A percentile compares a stretch with the other conserved stretches of the same genome.
These are phyloP conservation scores for Pegea sp. DNA, from an alignment of 23 tunicate genomes.

Conservation along the genomic window DNA sequence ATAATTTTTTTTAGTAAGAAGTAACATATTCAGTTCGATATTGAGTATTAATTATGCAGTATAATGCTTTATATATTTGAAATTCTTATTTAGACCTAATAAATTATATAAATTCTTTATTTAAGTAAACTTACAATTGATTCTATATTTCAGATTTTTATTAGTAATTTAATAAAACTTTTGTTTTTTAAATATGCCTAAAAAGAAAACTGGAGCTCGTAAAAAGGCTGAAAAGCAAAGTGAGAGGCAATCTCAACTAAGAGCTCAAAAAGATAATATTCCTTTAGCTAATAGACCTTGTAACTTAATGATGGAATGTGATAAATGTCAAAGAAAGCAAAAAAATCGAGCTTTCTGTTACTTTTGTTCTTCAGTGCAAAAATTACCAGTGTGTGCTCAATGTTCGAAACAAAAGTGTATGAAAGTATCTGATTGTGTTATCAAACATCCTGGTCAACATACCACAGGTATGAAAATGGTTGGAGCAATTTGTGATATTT, in stretches of 20 bases:
- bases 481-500: constrained; percentile 90
- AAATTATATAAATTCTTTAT: too few relatives aligned
- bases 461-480: constrained; percentile 66
- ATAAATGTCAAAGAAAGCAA: constrained; percentile 51
- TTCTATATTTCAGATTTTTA: too few relatives aligned
- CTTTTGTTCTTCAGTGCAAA: constrained; percentile 41
- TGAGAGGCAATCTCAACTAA: constrained; percentile 69
- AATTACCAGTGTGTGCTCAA: constrained; percentile 79
- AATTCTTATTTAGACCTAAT: too few relatives aligned
- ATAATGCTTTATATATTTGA: too few relatives aligned
- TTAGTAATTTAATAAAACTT: not conserved
- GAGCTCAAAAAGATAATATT: constrained; percentile 18
- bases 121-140: too few relatives aligned
- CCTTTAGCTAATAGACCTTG: constrained; percentile 46
- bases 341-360: constrained; percentile 93
- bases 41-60: too few relatives aligned
- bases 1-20: too few relatives aligned
- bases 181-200: constrained; percentile 42
- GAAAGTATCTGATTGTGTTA: constrained; percentile 70
- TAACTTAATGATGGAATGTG: constrained; percentile 72
- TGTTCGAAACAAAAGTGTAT: constrained; percentile 92
- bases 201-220: constrained; percentile 86
- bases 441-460: constrained; percentile 43
- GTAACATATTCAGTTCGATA: too few relatives aligned
- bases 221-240: constrained; percentile 96